A percentile compares a stretch with the other conserved stretches of the same genome.
These are phyloP conservation scores for Erebia palarica DNA, from an alignment of 2,888 invertebrate species.

Conservation along the genomic window DNA sequence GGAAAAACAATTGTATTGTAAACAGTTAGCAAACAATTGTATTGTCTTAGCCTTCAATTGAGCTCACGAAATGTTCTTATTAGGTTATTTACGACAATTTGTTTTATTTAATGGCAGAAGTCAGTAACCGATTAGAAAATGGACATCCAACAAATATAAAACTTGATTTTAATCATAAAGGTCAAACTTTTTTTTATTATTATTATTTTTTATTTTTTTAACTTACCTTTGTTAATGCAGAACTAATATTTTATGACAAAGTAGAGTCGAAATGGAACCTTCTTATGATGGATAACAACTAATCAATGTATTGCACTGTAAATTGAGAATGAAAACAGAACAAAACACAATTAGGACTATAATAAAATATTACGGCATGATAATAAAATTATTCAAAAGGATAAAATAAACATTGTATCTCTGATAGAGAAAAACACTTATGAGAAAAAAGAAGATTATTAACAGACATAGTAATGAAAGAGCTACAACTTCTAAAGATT, in stretches of 20 bases:
- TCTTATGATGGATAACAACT: no score
- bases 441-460: background rate
- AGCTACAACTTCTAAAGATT: background rate
- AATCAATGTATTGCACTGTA: background rate
- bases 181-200: no score
- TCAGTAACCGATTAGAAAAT: background rate
- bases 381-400: background rate
- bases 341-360: background rate
- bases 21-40: no score
- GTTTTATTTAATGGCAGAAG: background rate
- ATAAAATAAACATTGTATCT: no score
- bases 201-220: no score
- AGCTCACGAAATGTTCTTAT: slow-evolving; percentile 17
- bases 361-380: background rate
- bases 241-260: no score
- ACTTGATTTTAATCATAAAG: no score
- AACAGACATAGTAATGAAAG: background rate
- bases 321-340: background rate
- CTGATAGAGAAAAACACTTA: background rate
- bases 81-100: background rate
- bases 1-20: slow-evolving; percentile 19
- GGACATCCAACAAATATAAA: no score
- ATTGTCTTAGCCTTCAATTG: slow-evolving; percentile 16
- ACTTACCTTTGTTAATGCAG: no score
- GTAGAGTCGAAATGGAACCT: no score